Evolutionary conservation across 2,113 vertebrate genomes (phyloP), one percentile per base, ranked within the genome.

Genomic region (Megaptera novaeangliae): DNA sequence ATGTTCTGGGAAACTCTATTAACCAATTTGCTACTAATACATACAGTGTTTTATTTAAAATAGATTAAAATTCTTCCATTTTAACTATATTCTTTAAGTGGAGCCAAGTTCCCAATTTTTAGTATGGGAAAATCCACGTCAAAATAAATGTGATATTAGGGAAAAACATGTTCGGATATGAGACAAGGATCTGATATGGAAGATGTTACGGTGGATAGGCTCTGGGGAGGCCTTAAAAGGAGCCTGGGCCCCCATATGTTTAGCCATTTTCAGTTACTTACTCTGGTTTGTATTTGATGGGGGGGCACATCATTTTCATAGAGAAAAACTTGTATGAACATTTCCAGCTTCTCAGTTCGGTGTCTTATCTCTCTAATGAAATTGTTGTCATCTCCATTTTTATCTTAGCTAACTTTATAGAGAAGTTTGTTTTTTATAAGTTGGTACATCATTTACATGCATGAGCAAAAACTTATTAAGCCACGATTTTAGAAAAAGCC

Each of bases 171-270:
- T 23, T 66, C 23, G 75, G 8, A 8, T 1, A 9, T 3, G 44
- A 63, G 14, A 34, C 0, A 27, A 41, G 34, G 11, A 0, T 13
- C 20, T 1, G 25, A 2, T 0, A 13, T 21, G 21, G 2, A 3
- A 7, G 0, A 36, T 2, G 0, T 0, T 1, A 2, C 0, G 2
- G 2, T 5, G 2, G 3, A 0, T 10, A 2, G 11, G 0, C 0
- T 49, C 23, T 0, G 0, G 39, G 29, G n/a, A 3, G 2, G 2
- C 20, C 2, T 3, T 1, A 9, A 18, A 23, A 10, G 3, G 55
- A 25, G 46, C 1, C 41, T 12, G 71, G 25, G 17, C 2, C 0
- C n/a, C 29, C 20, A 0, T 6, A 2, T 0, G 0, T 17, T 17
- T 10, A 20, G 39, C 36, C 12, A 8, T 49, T 39, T n/a, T 11